phyloP scores from a whole-genome alignment of 1,140 invertebrate genomes.

The Rhopalosiphum maidis region DNA sequence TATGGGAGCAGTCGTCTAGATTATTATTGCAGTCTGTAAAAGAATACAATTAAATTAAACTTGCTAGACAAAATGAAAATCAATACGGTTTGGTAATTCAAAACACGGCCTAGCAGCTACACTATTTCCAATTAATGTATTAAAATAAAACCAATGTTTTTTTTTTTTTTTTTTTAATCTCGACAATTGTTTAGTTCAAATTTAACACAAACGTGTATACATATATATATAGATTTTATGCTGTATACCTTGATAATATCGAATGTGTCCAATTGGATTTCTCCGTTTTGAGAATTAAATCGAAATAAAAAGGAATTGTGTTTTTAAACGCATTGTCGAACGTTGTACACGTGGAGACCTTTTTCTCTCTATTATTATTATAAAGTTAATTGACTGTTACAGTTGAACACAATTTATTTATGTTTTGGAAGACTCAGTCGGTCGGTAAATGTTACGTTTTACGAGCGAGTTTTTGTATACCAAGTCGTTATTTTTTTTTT shows the following conservation, averaged over 20 bases:
- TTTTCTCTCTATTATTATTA: slow-evolving; percentile 38
- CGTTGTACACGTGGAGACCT: background rate
- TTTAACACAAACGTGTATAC: background rate
- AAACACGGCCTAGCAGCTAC: background rate
- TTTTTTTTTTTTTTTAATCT: slow-evolving; percentile 2
- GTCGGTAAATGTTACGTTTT: slow-evolving; percentile 21
- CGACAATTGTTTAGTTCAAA: background rate
- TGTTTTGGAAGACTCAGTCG: slow-evolving; percentile 39
- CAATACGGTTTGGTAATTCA: slow-evolving; percentile 18
- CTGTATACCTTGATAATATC: background rate
- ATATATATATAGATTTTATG: background rate
- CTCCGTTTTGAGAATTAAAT: background rate
- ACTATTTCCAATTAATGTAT: background rate
- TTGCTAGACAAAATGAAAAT: background rate
- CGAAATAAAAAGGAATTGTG: slow-evolving; percentile 9
- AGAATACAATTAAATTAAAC: background rate
- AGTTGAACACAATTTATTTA: slow-evolving; percentile 40
- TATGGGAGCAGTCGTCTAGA: background rate
- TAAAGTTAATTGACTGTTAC: slow-evolving; percentile 42
- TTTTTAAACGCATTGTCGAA: slow-evolving; percentile 28
- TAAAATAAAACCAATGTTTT: slow-evolving; percentile 8
- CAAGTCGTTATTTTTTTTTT: slow-evolving; percentile 28
- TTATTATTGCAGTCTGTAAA: background rate
- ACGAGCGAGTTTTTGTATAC: slow-evolving; percentile 22
- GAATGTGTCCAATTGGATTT: slow-evolving; percentile 1